A percentile compares a stretch with the other conserved stretches of the same genome.
Conservation (phyloP, 2,113 vertebrate genomes). For the Ornithorhynchus anatinus region DNA sequence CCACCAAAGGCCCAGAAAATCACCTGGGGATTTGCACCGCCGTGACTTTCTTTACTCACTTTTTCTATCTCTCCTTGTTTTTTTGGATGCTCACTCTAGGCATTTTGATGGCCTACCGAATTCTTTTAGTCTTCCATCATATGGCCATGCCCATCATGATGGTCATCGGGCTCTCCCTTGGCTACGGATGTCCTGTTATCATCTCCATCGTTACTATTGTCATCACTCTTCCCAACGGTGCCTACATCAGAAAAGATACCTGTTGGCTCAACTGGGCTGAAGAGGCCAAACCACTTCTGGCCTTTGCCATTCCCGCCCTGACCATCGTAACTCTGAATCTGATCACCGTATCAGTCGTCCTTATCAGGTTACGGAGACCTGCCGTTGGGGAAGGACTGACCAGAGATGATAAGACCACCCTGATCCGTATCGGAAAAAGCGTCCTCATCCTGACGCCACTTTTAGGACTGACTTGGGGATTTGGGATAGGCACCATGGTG, state of each 20-base stretch:
- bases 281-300: conserved; percentile 73
- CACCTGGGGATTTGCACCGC: conserved; percentile 62
- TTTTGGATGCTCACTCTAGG: conserved; percentile 85
- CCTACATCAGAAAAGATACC: conserved; percentile 50
- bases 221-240: conserved; percentile 53
- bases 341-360: conserved; percentile 70
- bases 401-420: conserved; percentile 59
- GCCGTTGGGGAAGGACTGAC: conserved; percentile 47
- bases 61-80: conserved; percentile 83
- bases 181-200: conserved; percentile 79
- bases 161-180: conserved; percentile 69
- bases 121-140: conserved; percentile 74
- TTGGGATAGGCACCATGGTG: conserved; percentile 75
- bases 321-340: conserved; percentile 74
- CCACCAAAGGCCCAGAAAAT: not conserved
- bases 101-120: conserved; percentile 76
- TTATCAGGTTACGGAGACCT: conserved; percentile 75
- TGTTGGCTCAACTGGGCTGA: conserved; percentile 82
- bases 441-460: conserved; percentile 77
- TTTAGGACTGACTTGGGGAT: conserved; percentile 81
- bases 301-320: conserved; percentile 78
- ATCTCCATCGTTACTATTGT: conserved; percentile 77
- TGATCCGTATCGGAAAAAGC: conserved; percentile 71
- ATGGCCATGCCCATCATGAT: conserved; percentile 68
- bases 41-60: conserved; percentile 79